phyloP scores from a whole-genome alignment of 1,140 invertebrate genomes.

The Zaprionus tsacasi region DNA sequence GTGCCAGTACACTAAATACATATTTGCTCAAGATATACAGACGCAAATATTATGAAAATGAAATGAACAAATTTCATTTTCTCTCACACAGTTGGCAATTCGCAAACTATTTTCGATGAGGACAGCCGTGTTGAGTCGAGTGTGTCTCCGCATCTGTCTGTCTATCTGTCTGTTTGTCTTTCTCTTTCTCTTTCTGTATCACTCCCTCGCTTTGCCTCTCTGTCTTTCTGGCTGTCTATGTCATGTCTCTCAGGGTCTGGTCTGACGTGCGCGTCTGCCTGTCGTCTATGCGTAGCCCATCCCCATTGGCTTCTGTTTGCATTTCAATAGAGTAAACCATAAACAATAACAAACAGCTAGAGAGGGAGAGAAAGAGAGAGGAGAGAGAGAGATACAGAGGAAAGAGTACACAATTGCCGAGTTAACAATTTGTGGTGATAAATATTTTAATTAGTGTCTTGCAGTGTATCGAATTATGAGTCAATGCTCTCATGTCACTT shows the following conservation, averaged over 20 bases:
- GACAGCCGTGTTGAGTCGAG: neutral
- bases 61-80: constrained; percentile 48
- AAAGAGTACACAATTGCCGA: neutral
- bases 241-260: constrained; percentile 26
- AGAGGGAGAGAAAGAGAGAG: neutral
- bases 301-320: constrained; percentile 17
- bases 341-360: constrained; percentile 29
- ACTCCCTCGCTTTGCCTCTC: neutral
- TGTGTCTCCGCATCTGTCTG: neutral
- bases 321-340: constrained; percentile 14
- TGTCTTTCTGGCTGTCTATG: constrained; percentile 15
- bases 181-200: neutral
- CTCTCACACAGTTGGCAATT: constrained; percentile 32
- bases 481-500: constrained; percentile 7
- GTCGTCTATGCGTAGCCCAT: constrained; percentile 8
- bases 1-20: constrained; percentile 31
- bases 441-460: constrained; percentile 27
- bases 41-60: constrained; percentile 57
- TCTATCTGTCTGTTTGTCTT: constrained; percentile 9
- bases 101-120: constrained; percentile 46
- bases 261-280: constrained; percentile 9
- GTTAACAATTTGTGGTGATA: constrained; percentile 1
- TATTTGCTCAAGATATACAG: constrained; percentile 42
- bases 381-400: neutral
- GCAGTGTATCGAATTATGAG: constrained; percentile 15